A percentile compares a stretch with the other conserved stretches of the same genome.
Evolutionary conservation across 2,888 invertebrate species (phyloP).

Genomic region (Endotricha flammealis): DNA sequence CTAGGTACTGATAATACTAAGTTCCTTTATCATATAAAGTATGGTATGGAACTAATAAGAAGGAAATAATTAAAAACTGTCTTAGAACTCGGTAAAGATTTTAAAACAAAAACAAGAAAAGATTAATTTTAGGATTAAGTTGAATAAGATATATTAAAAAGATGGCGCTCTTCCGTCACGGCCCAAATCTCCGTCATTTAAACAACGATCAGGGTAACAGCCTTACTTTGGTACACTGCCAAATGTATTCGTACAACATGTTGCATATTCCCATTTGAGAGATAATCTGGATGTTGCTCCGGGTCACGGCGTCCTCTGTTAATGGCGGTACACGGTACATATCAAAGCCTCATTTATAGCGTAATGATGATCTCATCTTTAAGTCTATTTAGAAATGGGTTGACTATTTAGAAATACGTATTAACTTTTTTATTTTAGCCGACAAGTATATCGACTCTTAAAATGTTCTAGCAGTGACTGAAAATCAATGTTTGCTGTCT

Average conservation of each 20-base stretch:
- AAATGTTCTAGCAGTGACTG: no score
- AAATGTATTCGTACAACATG: slow-evolving; percentile 8
- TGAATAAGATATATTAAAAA: background rate
- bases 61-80: no score
- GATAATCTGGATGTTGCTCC: background rate
- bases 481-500: no score
- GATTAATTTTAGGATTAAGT: background rate
- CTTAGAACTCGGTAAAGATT: no score
- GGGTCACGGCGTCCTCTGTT: background rate
- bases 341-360: background rate
- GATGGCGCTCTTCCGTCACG: background rate
- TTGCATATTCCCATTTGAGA: slow-evolving; percentile 1
- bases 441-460: no score
- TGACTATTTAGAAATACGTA: no score
- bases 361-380: background rate
- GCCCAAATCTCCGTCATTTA: slow-evolving; percentile 2
- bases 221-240: slow-evolving; percentile 4
- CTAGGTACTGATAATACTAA: no score
- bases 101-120: no score
- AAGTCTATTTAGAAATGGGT: background rate
- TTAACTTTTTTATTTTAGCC: no score
- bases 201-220: background rate
- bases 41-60: no score
- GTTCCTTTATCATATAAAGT: no score
- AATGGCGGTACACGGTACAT: background rate